These are phyloP conservation scores for Phengaris alcon DNA, from an alignment of 2,888 invertebrate genomes.

Conservation along the genomic window DNA sequence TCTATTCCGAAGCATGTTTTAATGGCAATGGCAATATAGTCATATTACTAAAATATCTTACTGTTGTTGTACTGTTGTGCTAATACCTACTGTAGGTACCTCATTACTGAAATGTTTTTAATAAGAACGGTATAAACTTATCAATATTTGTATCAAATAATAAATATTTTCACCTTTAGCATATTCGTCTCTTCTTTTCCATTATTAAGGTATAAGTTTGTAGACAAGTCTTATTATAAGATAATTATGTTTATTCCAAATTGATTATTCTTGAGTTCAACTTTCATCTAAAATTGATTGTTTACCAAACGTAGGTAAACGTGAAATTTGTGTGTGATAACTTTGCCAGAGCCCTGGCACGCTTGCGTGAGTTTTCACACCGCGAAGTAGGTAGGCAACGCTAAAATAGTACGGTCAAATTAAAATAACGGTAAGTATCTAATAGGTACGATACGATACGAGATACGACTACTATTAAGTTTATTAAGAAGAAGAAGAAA, in stretches of 20 bases:
- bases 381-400: neutral
- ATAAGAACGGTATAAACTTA: no score
- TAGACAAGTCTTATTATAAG: neutral
- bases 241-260: neutral
- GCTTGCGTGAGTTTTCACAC: neutral
- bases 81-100: neutral
- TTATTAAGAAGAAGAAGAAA: no score
- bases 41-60: no score
- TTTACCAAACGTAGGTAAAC: constrained; percentile 32
- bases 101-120: no score
- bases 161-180: neutral
- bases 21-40: neutral
- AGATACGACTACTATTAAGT: no score
- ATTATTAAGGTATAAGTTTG: neutral
- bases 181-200: neutral
- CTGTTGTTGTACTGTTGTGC: neutral
- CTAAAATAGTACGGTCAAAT: neutral
- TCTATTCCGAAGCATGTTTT: neutral
- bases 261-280: neutral
- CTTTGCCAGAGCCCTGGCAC: constrained; percentile 34
- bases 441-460: no score
- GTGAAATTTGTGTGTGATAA: constrained; percentile 36
- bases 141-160: no score
- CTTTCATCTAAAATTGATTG: neutral
- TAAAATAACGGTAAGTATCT: no score